Evolutionary conservation across 2,797 vertebrate genomes (phyloP).

Genomic region (Anabacerthia variegaticeps): DNA sequence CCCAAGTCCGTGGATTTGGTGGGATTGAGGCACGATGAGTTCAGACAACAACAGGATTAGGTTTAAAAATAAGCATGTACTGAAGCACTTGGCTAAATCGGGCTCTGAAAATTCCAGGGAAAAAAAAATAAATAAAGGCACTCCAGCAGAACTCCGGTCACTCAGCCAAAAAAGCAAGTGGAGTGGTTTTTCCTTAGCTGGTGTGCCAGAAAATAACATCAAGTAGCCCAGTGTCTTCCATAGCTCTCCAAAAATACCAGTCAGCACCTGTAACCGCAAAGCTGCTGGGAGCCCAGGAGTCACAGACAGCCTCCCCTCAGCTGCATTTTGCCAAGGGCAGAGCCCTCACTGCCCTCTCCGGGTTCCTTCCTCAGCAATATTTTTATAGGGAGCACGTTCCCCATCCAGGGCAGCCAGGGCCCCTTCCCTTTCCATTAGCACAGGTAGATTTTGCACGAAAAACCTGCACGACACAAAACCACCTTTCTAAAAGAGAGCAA

Average conservation of each 20-base stretch:
- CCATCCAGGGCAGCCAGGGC: not conserved
- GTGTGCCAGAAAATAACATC: not conserved
- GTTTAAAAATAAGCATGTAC: constrained; percentile 28
- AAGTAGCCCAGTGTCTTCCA: not conserved
- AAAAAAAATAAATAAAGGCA: not conserved
- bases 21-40: not conserved
- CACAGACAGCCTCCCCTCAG: not conserved
- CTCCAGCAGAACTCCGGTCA: not conserved
- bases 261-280: not conserved
- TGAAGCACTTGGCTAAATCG: not conserved
- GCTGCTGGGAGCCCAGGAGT: not conserved
- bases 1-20: fast-evolving
- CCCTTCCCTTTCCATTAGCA: not conserved
- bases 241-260: not conserved
- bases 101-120: not conserved
- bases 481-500: not conserved
- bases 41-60: not conserved
- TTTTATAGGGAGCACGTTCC: not conserved
- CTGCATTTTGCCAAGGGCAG: not conserved
- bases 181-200: not conserved
- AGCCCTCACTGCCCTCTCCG: not conserved
- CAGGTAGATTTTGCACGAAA: not conserved
- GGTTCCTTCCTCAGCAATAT: not conserved
- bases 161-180: not conserved
- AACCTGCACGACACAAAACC: fast-evolving